A percentile compares a stretch with the other conserved stretches of the same genome.
Evolutionary conservation across 2,888 invertebrate species (phyloP).

Genomic region (Unio delphinus): DNA sequence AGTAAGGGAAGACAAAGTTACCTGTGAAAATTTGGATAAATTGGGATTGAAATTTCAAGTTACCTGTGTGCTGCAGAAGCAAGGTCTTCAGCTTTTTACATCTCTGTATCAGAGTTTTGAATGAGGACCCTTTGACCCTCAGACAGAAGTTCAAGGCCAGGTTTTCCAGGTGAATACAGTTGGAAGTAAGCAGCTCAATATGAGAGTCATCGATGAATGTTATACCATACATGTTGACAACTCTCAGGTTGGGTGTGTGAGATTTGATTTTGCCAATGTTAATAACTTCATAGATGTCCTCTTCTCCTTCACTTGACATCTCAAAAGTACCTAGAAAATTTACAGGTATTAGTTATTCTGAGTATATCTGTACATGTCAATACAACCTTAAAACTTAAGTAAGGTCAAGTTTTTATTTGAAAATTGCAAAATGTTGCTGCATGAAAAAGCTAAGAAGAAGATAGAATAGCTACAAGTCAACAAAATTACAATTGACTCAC

Average conservation of each 20-base stretch:
- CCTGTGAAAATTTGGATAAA: not conserved
- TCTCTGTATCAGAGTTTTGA: slow-evolving; percentile 93
- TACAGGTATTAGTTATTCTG: not conserved
- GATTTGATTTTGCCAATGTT: slow-evolving; percentile 99
- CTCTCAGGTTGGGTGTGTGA: slow-evolving; percentile 96
- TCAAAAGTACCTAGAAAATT: slow-evolving; percentile 70
- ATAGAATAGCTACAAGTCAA: too few relatives aligned
- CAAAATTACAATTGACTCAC: too few relatives aligned
- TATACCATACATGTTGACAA: slow-evolving; percentile 98
- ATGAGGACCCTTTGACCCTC: slow-evolving; percentile 95
- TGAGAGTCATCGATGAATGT: slow-evolving; percentile 99
- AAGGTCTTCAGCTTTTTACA: slow-evolving; percentile 93
- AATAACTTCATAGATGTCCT: slow-evolving; percentile 87
- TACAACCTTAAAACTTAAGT: too few relatives aligned
- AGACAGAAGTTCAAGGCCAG: slow-evolving; percentile 97
- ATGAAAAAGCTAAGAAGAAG: too few relatives aligned
- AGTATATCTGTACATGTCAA: too few relatives aligned
- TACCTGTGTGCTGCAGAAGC: slow-evolving; percentile 97
- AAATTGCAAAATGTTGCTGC: too few relatives aligned
- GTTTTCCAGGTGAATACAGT: slow-evolving; percentile 96
- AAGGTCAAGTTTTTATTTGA: too few relatives aligned
- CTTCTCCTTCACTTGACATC: slow-evolving; percentile 89
- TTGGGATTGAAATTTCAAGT: slow-evolving; percentile 26
- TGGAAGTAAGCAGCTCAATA: slow-evolving; percentile 91
- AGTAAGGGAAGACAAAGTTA: not conserved